Evolutionary conservation across 2,113 vertebrate species (phyloP), one percentile per base, ranked within the genome.

Genomic region (Corythornis vintsioides): DNA sequence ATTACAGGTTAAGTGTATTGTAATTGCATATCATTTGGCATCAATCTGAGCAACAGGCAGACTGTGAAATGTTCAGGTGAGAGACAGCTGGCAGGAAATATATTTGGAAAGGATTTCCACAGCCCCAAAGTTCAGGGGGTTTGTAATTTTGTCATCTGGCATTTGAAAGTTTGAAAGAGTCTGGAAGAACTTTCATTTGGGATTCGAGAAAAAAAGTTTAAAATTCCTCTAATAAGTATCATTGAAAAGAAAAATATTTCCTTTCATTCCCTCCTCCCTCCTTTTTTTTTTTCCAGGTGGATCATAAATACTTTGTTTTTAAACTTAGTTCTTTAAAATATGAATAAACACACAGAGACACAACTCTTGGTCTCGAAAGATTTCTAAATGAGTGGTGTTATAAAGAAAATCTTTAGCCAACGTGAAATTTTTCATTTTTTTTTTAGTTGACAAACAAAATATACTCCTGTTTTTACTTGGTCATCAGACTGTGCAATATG

Each of bases 191-290:
- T 10, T 50, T 79, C 38, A 18, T 55, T 59, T 76, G 22, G 3
- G 10, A 57, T 85, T 79, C 0, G 0, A 17, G 22, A 10, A 14
- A 64, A 64, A 59, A 80, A 83, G 10, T 22, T 59, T 74, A 26
- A 71, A 67, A 63, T 28, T 66, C 22, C 26, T 48, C 6, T 18
- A 63, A 47, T 47, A 55, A 20, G 2, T 19, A 65, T 2, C 4
- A 45, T n/a, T 15, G 20, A 15, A 75, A 83, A 59, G 2, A 78
- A 56, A 21, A 18, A 0, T 21, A 33, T 75, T 59, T 45, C 3
- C 2, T 10, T 13, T 33, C 33, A 7, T 33, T 33, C 7, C 33
- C 3, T 1, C 0, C 5, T 3, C 5, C 3, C 24, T 9, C 1
- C 0, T 4, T 3, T 5, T 3, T 28, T 3, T 56, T 77, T 65